These are phyloP conservation scores for Poecilobothrus nobilitatus DNA, from an alignment of 2,888 invertebrate genomes.

Conservation along the genomic window DNA sequence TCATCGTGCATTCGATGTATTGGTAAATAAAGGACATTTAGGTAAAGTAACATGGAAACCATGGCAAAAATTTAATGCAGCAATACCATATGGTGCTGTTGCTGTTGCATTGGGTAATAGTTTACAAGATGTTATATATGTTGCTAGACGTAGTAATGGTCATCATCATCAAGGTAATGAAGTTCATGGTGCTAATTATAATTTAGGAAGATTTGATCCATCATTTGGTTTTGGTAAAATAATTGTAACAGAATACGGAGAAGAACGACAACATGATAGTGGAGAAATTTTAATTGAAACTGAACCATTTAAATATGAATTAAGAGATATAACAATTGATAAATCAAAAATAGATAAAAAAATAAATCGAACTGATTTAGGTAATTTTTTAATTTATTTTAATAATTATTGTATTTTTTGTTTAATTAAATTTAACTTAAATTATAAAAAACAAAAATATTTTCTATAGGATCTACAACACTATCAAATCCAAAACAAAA, in stretches of 20 bases:
- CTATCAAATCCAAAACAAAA: conserved; percentile 50
- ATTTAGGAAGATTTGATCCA: conserved; percentile 62
- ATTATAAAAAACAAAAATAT: neutral
- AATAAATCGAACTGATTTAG: conserved; percentile 49
- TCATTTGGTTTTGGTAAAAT: conserved; percentile 59
- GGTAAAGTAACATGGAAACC: conserved; percentile 66
- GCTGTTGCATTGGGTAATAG: conserved; percentile 50
- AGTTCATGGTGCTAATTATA: conserved; percentile 39
- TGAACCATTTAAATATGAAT: conserved; percentile 68
- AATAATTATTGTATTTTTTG: neutral
- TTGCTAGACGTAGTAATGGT: conserved; percentile 41
- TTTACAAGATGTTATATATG: conserved; percentile 34
- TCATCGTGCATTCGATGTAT: conserved; percentile 58
- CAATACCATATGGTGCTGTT: conserved; percentile 56
- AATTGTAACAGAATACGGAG: conserved; percentile 56
- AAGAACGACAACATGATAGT: conserved; percentile 49
- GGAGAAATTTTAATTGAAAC: conserved; percentile 74
- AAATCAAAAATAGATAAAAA: conserved; percentile 47
- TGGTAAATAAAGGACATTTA: conserved; percentile 69
- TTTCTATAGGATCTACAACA: conserved; percentile 32
- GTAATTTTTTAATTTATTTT: conserved; percentile 35
- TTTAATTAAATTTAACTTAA: neutral
- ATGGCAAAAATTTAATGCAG: conserved; percentile 60
- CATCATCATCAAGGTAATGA: conserved; percentile 21
- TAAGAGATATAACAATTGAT: conserved; percentile 57